Percentiles rank a stretch among this genome's conserved stretches.
Evolutionary conservation across 1,140 invertebrate genomes (phyloP).

Genomic region (Hylaeus volcanicus): DNA sequence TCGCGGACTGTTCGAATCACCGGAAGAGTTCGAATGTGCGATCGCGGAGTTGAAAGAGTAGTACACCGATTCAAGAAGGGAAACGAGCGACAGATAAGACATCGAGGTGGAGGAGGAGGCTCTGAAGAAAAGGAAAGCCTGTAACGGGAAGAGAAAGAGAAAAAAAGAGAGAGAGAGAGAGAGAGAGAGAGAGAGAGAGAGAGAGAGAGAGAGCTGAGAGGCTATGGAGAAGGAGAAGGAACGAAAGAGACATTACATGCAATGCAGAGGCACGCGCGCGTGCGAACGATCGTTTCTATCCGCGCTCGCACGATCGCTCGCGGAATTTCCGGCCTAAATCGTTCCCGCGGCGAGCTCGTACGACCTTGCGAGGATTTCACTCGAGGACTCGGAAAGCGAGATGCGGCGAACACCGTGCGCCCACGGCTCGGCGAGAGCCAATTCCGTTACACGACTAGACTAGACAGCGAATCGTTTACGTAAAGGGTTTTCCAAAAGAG

Average conservation of each 20-base stretch:
- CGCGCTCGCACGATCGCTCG: constrained; percentile 56
- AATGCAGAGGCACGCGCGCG: constrained; percentile 28
- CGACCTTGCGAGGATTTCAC: constrained; percentile 66
- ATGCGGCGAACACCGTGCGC: background rate
- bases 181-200: background rate
- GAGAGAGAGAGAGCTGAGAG: constrained; percentile 4
- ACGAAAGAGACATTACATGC: constrained; percentile 26
- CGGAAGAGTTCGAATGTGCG: too few relatives aligned
- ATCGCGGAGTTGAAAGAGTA: too few relatives aligned
- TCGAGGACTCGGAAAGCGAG: constrained; percentile 59
- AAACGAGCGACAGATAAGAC: background rate
- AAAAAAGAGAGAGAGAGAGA: constrained; percentile 3
- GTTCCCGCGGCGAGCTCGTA: constrained; percentile 38
- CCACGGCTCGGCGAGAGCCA: background rate
- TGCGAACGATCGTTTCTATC: constrained; percentile 51
- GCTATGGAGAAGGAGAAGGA: background rate
- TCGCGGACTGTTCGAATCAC: too few relatives aligned
- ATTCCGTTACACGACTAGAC: background rate
- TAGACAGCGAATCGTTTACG: too few relatives aligned
- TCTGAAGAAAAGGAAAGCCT: constrained; percentile 22
- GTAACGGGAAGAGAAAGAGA: constrained; percentile 5
- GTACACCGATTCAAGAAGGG: background rate
- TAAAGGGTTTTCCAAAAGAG: too few relatives aligned
- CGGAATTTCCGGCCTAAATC: constrained; percentile 65
- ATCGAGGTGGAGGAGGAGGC: background rate